Evolutionary conservation across 2,113 vertebrate species (phyloP).

Genomic region (Pungitius pungitius): DNA sequence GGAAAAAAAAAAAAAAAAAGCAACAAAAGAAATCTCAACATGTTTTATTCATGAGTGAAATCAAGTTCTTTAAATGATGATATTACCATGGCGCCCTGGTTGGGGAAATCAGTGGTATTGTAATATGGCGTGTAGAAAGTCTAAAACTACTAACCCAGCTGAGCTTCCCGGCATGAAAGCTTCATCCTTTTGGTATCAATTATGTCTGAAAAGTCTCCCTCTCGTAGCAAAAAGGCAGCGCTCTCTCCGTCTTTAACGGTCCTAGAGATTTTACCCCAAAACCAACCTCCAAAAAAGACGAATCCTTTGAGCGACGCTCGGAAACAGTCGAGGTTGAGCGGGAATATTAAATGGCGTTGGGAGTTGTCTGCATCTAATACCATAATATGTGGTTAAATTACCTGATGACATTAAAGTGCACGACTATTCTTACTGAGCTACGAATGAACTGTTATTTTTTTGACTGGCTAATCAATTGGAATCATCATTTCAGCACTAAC

Average conservation of each 20-base stretch:
- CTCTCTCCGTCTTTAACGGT: constrained; percentile 27
- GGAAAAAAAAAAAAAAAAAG: neutral
- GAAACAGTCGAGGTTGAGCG: constrained; percentile 17
- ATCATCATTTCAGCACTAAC: neutral
- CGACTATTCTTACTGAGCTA: neutral
- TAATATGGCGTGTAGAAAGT: constrained; percentile 38
- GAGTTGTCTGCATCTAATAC: constrained; percentile 14
- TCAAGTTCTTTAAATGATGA: constrained; percentile 43
- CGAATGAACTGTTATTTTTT: neutral
- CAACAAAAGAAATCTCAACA: constrained; percentile 7
- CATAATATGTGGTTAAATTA: too few relatives aligned
- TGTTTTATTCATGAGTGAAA: constrained; percentile 57
- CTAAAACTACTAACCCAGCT: constrained; percentile 41
- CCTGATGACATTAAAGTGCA: neutral
- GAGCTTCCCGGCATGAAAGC: constrained; percentile 50
- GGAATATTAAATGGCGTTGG: constrained; percentile 38
- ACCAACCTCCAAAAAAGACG: constrained; percentile 42
- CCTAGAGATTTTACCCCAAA: constrained; percentile 43
- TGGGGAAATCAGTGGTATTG: constrained; percentile 27
- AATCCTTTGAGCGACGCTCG: constrained; percentile 5
- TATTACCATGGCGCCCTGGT: neutral
- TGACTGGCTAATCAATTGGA: neutral
- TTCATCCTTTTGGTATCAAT: constrained; percentile 67
- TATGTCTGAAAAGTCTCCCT: constrained; percentile 50
- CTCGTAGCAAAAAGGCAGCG: constrained; percentile 24